A percentile compares a stretch with the other conserved stretches of the same genome.
These are phyloP conservation scores for Chalcosyrphus nemorum DNA, from an alignment of 2,888 invertebrate genomes.

Conservation along the genomic window DNA sequence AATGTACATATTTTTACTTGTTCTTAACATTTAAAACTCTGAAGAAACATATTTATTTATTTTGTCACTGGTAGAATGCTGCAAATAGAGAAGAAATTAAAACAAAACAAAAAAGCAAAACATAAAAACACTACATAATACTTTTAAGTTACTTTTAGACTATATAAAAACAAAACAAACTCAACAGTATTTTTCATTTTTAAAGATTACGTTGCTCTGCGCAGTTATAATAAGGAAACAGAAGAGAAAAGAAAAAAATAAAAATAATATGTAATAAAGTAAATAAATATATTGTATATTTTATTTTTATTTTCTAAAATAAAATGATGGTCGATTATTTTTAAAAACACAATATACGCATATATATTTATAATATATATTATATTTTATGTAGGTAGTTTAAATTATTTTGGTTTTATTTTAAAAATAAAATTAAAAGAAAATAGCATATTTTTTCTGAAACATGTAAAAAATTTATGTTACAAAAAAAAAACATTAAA, in stretches of 20 bases:
- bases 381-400: slow-evolving; percentile 18
- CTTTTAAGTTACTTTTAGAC: slow-evolving; percentile 37
- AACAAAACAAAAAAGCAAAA: slow-evolving; percentile 6
- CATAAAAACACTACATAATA: slow-evolving; percentile 11
- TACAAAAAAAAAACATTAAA: background rate
- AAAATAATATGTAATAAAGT: background rate
- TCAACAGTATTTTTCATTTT: slow-evolving; percentile 64
- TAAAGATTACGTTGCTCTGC: slow-evolving; percentile 22
- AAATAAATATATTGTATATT: slow-evolving; percentile 17
- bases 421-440: slow-evolving; percentile 47
- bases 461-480: background rate
- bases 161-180: slow-evolving; percentile 34
- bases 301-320: slow-evolving; percentile 21
- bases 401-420: slow-evolving; percentile 40
- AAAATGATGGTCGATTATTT: slow-evolving; percentile 50
- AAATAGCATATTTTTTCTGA: background rate
- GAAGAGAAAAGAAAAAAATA: background rate
- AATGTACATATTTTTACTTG: slow-evolving; percentile 54
- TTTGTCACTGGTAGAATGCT: background rate
- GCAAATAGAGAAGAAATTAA: background rate
- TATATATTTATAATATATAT: slow-evolving; percentile 22
- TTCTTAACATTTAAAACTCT: slow-evolving; percentile 14
- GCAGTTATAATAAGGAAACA: slow-evolving; percentile 22
- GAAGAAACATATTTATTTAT: slow-evolving; percentile 10
- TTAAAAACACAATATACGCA: slow-evolving; percentile 13